Conservation (phyloP, 2,888 invertebrate genomes). For the Alloscopus bannaensis region DNA sequence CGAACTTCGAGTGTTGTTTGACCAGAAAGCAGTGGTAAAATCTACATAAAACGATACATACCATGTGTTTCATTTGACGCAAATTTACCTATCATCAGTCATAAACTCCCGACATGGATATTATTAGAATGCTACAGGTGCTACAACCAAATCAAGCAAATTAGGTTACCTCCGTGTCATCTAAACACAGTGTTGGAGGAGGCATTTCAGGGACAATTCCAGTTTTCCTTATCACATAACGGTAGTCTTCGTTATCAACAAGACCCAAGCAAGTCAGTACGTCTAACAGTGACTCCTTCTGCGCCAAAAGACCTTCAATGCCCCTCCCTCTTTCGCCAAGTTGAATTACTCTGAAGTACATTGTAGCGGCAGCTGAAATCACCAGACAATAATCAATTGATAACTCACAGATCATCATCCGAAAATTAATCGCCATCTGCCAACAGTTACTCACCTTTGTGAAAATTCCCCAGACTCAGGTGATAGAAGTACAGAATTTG, state of each 20-base stretch:
- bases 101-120: too few species aligned
- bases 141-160: background rate
- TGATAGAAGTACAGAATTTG: slow-evolving; percentile 72
- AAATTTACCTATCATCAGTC: too few species aligned
- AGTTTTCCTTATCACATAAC: slow-evolving; percentile 65
- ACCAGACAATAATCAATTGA: background rate
- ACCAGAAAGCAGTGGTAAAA: slow-evolving; percentile 38
- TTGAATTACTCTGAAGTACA: slow-evolving; percentile 70
- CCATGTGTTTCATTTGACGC: background rate
- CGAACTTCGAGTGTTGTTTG: slow-evolving; percentile 57
- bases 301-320: slow-evolving; percentile 66
- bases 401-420: background rate
- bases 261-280: slow-evolving; percentile 70
- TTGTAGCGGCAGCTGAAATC: slow-evolving; percentile 63
- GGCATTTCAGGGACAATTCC: slow-evolving; percentile 58
- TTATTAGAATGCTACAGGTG: too few species aligned
- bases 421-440: background rate
- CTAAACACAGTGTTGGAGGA: slow-evolving; percentile 22
- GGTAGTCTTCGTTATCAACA: slow-evolving; percentile 57
- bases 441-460: slow-evolving; percentile 62
- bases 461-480: slow-evolving; percentile 67
- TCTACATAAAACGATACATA: slow-evolving; percentile 21
- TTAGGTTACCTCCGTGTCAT: slow-evolving; percentile 17
- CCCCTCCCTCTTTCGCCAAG: slow-evolving; percentile 70
- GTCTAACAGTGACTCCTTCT: slow-evolving; percentile 69